Evolutionary conservation across 1,140 invertebrate genomes (phyloP).

Genomic region (Psix sp.): DNA sequence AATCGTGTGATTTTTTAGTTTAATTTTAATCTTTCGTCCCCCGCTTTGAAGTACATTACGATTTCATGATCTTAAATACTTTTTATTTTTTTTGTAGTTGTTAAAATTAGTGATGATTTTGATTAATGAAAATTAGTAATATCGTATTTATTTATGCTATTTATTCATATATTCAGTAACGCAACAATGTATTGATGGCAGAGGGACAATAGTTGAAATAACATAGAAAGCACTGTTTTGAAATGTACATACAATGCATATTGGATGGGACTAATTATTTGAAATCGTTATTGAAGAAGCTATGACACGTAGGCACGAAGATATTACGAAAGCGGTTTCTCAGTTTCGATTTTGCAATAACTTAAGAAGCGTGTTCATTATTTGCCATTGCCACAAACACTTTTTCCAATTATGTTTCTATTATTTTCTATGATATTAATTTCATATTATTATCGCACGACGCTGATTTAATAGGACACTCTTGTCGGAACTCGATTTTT

Average conservation of each 20-base stretch:
- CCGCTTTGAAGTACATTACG: no score
- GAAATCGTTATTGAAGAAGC: conserved; percentile 50
- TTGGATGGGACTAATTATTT: conserved; percentile 44
- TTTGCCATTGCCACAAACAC: conserved; percentile 39
- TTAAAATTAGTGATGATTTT: no score
- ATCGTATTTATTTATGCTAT: no score
- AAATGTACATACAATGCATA: conserved; percentile 40
- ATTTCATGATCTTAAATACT: no score
- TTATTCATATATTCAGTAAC: conserved; percentile 31
- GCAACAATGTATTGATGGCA: conserved; percentile 11
- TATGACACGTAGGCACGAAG: conserved; percentile 41
- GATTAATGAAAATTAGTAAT: no score
- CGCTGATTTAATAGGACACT: conserved; percentile 14
- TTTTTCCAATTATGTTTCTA: conserved; percentile 46
- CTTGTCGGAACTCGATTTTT: not conserved
- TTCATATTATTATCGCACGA: conserved; percentile 33
- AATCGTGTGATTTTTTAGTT: conserved; percentile 1
- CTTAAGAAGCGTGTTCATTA: conserved; percentile 32
- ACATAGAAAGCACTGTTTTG: conserved; percentile 33
- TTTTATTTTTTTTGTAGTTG: no score
- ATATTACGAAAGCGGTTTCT: conserved; percentile 40
- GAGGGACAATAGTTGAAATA: conserved; percentile 12
- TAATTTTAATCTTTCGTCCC: not conserved
- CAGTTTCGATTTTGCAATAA: conserved; percentile 45
- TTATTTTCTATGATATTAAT: conserved; percentile 47